Conservation (phyloP, 2,888 invertebrate species). For the Tipula unca region DNA sequence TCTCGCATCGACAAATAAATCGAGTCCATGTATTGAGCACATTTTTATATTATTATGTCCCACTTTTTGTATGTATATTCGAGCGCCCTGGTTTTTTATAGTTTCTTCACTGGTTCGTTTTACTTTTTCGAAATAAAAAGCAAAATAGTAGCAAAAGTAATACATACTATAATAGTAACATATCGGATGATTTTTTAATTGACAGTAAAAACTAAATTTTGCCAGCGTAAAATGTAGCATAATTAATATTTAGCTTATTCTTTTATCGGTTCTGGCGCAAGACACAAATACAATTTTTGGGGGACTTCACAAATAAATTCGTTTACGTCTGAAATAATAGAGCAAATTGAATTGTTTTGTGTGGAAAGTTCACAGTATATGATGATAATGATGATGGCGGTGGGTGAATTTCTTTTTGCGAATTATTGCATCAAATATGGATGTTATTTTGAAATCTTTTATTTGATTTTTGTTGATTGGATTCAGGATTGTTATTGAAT, state of each 20-base stretch:
- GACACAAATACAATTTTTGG: background rate
- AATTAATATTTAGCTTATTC: background rate
- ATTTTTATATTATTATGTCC: constrained; percentile 17
- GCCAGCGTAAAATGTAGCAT: background rate
- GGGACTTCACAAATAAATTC: too few species aligned
- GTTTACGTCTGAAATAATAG: background rate
- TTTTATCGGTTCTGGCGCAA: background rate
- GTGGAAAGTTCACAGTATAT: too few species aligned
- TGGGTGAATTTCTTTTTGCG: background rate
- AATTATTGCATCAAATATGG: background rate
- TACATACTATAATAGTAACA: background rate
- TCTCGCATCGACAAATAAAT: background rate
- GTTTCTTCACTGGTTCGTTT: background rate
- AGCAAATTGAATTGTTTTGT: background rate
- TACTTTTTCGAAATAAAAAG: background rate
- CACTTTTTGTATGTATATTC: constrained; percentile 17
- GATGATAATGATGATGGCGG: too few species aligned
- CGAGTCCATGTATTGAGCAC: constrained; percentile 20
- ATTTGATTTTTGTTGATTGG: background rate
- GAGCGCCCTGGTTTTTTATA: constrained; percentile 17
- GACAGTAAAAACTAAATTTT: background rate
- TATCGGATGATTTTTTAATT: background rate
- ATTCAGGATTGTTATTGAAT: too few species aligned
- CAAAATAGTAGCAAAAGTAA: background rate
- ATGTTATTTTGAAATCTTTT: background rate